Base-by-base conservation (phyloP, 2,113 vertebrate species). In the Aptenodytes forsteri region DNA sequence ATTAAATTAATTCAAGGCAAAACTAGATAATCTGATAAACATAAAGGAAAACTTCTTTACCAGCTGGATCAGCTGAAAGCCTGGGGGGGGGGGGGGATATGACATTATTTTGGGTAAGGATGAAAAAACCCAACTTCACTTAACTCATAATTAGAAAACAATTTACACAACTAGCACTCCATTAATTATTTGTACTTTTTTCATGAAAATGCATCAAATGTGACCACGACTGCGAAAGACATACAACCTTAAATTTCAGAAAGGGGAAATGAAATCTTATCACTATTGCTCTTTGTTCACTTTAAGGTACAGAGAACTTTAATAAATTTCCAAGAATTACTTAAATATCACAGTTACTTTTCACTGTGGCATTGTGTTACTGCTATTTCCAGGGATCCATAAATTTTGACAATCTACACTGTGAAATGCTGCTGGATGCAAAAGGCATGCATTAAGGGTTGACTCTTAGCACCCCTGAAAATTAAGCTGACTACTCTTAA, bases 11-110 rank as follows among this genome's bases (percentile, higher is more conserved):
- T 30, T 61, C 21, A 77, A 83, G 46, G 47, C 17, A 88, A 76
- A 80, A 38, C 44, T 32, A 67, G 18, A 61, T 27, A 80, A 64
- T 25, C 18, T 36, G 34, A 59, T 52, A 76, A 80, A 89, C n/a
- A 89, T 83, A 73, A 18, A 81, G 9, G 13, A 62, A 71, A 83
- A 84, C 7, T 10, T 52, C 4, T 88, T 90, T 84, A 81, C 17
- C 3, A 2, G 11, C 6, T 55, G 40, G 16, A 90, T 62, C 25
- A 58, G 47, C 10, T 29, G 19, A 62, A 88, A 83, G 77, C 49
- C 17, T 1, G 4, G 13, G 25, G 10, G 25, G 12, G 6, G 14
- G 2, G 22, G 6, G 4, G 83, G 88, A 47, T 34, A 64, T 0
- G 13, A 80, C 26, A 34, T 38, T 50, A 61, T 69, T 70, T 55